A percentile compares a stretch with the other conserved stretches of the same genome.
phyloP scores from a whole-genome alignment of 2,888 invertebrate genomes.

The Eupeodes latifasciatus region DNA sequence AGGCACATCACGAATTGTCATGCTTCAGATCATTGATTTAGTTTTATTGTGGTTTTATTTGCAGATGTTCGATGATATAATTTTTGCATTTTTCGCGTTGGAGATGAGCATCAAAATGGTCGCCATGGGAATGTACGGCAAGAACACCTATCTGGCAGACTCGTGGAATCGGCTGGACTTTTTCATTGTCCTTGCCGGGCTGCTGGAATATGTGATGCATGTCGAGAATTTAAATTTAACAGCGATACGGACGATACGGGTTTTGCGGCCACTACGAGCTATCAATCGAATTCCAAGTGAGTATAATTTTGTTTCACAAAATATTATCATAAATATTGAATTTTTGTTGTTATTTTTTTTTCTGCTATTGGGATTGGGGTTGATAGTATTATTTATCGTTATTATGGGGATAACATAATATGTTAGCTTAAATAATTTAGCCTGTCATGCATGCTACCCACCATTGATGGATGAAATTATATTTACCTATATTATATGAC shows the following conservation, averaged over 20 bases:
- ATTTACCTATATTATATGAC: neutral
- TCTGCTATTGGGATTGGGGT: neutral
- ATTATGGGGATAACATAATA: constrained; percentile 28
- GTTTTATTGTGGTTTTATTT: constrained; percentile 78
- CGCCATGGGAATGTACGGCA: constrained; percentile 98
- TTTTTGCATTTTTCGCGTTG: constrained; percentile 98
- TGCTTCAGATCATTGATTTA: constrained; percentile 33
- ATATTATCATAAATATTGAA: constrained; percentile 56
- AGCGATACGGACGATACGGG: constrained; percentile 98
- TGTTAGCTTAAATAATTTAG: constrained; percentile 51
- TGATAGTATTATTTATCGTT: constrained; percentile 26
- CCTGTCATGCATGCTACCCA: neutral
- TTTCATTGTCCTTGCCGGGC: constrained; percentile 98
- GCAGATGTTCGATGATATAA: constrained; percentile 98
- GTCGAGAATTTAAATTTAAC: constrained; percentile 99
- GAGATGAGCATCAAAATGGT: constrained; percentile 99
- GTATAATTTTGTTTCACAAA: constrained; percentile 83
- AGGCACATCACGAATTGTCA: constrained; percentile 32
- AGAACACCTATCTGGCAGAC: constrained; percentile 97
- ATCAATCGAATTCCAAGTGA: constrained; percentile 99
- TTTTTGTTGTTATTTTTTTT: neutral
- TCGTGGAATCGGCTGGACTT: constrained; percentile 99
- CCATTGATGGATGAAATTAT: neutral
- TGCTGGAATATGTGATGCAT: constrained; percentile 95
- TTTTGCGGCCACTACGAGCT: constrained; percentile 97